Conservation (phyloP, 2,113 vertebrate species). For the Scomber japonicus region DNA sequence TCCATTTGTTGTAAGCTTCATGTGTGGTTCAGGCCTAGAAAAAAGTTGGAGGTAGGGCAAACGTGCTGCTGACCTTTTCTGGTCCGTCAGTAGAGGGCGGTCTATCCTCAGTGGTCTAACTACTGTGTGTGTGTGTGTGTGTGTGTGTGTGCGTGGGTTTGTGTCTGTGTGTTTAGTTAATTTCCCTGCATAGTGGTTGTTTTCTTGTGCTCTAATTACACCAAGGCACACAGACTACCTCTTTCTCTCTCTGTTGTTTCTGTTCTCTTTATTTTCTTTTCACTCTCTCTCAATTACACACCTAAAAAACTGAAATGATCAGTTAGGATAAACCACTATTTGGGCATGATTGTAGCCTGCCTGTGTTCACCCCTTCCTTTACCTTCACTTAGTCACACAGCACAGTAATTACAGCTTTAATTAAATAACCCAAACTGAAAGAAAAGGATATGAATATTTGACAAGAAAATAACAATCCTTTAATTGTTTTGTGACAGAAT, state of each 20-base stretch:
- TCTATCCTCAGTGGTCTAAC: slow-evolving; percentile 76
- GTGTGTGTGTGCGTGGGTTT: slow-evolving; percentile 60
- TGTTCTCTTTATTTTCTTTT: slow-evolving; percentile 6
- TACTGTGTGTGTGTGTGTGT: slow-evolving; percentile 51
- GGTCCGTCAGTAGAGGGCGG: slow-evolving; percentile 85
- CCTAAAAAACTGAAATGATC: slow-evolving; percentile 88
- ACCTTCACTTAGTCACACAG: not conserved
- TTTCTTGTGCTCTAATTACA: slow-evolving; percentile 91
- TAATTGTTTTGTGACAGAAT: not conserved
- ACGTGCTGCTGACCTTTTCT: slow-evolving; percentile 55
- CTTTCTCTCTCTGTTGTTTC: slow-evolving; percentile 63
- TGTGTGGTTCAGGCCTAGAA: not conserved
- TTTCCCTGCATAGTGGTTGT: slow-evolving; percentile 71
- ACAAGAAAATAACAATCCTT: not conserved
- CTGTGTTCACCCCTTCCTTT: slow-evolving; percentile 9
- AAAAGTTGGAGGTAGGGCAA: slow-evolving; percentile 12
- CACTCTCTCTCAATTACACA: slow-evolving; percentile 71
- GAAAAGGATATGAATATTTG: not conserved
- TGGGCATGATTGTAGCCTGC: slow-evolving; percentile 84
- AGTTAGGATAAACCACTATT: slow-evolving; percentile 88
- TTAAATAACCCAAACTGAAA: slow-evolving; percentile 32
- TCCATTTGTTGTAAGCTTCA: not conserved
- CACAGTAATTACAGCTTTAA: slow-evolving; percentile 16
- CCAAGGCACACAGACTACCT: slow-evolving; percentile 77
- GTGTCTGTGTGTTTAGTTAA: slow-evolving; percentile 75